Conservation (phyloP, 2,797 vertebrate species). For the Staurois parvus region DNA sequence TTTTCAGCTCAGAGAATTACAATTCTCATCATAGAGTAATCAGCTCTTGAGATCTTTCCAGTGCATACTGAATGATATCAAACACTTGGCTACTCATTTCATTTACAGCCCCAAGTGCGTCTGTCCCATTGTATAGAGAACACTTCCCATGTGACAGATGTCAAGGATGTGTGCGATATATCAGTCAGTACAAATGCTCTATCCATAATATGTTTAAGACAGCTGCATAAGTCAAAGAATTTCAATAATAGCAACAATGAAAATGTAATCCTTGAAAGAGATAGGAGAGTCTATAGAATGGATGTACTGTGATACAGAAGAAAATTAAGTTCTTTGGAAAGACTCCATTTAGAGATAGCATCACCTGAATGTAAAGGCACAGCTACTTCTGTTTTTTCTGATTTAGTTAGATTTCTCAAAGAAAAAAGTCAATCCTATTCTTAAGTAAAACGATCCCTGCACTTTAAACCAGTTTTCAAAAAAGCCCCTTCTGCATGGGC, state of each 20-base stretch:
- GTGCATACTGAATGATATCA: slow-evolving; percentile 57
- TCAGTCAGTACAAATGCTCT: slow-evolving; percentile 39
- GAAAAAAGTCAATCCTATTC: neutral
- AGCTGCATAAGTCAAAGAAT: slow-evolving; percentile 29
- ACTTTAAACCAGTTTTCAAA: neutral
- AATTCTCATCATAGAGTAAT: slow-evolving; percentile 62
- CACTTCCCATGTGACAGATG: slow-evolving; percentile 55
- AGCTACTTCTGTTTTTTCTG: neutral
- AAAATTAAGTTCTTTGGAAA: slow-evolving; percentile 11
- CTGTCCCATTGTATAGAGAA: slow-evolving; percentile 56
- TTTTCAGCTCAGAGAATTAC: slow-evolving; percentile 56
- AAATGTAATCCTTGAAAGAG: slow-evolving; percentile 42
- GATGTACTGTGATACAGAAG: neutral
- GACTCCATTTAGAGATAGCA: slow-evolving; percentile 7
- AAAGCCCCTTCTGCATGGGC: neutral
- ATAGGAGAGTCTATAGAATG: slow-evolving; percentile 30
- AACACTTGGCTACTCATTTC: slow-evolving; percentile 55
- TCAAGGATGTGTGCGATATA: slow-evolving; percentile 50
- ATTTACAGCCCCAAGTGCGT: slow-evolving; percentile 47
- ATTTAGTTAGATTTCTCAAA: neutral
- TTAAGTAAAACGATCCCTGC: neutral
- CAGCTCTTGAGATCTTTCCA: slow-evolving; percentile 56
- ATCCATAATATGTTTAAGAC: slow-evolving; percentile 47
- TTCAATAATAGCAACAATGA: slow-evolving; percentile 44
- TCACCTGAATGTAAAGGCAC: neutral